Conservation (phyloP, 2,113 vertebrate species). For the Thunnus thynnus region DNA sequence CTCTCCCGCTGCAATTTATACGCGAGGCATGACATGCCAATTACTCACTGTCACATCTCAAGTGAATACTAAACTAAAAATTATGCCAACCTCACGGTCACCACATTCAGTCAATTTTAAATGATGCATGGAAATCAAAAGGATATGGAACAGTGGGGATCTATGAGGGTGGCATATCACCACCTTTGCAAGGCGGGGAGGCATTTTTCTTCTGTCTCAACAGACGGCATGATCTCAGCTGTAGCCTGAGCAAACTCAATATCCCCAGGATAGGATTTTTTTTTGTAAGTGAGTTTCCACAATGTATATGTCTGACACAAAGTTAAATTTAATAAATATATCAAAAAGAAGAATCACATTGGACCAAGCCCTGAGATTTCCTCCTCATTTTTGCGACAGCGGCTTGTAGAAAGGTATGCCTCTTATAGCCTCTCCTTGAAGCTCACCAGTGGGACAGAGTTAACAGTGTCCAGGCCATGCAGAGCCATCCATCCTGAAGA, state of each 20-base stretch:
- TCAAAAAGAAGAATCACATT: slow-evolving; percentile 70
- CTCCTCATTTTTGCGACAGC: slow-evolving; percentile 26
- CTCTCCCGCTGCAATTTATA: slow-evolving; percentile 30
- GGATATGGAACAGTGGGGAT: slow-evolving; percentile 48
- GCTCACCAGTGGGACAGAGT: slow-evolving; percentile 71
- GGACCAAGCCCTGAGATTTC: slow-evolving; percentile 39
- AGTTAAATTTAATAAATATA: slow-evolving; percentile 75
- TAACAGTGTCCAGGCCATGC: slow-evolving; percentile 68
- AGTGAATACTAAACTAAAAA: slow-evolving; percentile 54
- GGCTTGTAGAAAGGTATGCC: slow-evolving; percentile 44
- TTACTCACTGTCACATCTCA: slow-evolving; percentile 63
- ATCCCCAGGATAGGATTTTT: slow-evolving; percentile 54
- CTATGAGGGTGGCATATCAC: slow-evolving; percentile 47
- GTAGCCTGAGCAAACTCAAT: slow-evolving; percentile 77
- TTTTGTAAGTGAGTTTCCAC: slow-evolving; percentile 72
- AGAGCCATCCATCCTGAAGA: slow-evolving; percentile 82
- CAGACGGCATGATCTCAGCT: slow-evolving; percentile 64
- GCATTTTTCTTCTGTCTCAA: slow-evolving; percentile 70
- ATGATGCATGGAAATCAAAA: slow-evolving; percentile 64
- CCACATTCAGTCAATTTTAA: slow-evolving; percentile 56
- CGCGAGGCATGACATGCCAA: slow-evolving; percentile 38
- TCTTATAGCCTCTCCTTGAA: slow-evolving; percentile 77
- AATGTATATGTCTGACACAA: slow-evolving; percentile 66
- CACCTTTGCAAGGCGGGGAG: slow-evolving; percentile 48
- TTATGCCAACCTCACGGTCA: slow-evolving; percentile 46